Percentiles rank a stretch among this genome's conserved stretches.
Conservation (phyloP, 2,113 vertebrate genomes). For the Ochotona princeps region DNA sequence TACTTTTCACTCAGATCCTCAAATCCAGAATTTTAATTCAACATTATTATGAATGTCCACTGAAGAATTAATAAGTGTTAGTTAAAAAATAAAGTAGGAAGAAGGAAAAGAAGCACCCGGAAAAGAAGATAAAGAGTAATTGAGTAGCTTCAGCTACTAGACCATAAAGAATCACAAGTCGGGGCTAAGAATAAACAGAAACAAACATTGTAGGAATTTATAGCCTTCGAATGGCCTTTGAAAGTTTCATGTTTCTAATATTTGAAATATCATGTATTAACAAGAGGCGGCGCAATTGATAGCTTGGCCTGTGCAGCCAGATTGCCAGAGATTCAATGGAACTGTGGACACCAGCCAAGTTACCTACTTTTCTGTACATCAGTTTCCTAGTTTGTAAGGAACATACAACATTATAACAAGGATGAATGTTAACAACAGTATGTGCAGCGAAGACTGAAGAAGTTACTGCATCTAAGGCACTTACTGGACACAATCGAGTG, state of each 20-base stretch:
- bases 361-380: not conserved
- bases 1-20: slow-evolving; percentile 24
- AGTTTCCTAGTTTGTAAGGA: not conserved
- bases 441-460: too few relatives aligned
- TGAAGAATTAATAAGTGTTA: slow-evolving; percentile 20
- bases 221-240: not conserved
- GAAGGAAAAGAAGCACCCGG: not conserved
- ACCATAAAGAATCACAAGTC: not conserved
- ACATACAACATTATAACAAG: not conserved
- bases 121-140: slow-evolving; percentile 9
- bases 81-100: not conserved
- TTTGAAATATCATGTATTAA: not conserved
- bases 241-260: not conserved
- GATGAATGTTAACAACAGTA: not conserved
- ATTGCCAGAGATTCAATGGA: not conserved
- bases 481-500: not conserved
- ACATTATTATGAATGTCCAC: slow-evolving; percentile 15
- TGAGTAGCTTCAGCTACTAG: not conserved
- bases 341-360: not conserved
- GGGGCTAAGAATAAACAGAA: slow-evolving; percentile 21
- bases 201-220: not conserved
- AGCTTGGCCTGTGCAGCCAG: not conserved
- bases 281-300: not conserved
- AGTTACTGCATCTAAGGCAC: not conserved
- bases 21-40: slow-evolving; percentile 23